These are phyloP conservation scores for Hycleus cichorii DNA, from an alignment of 1,140 invertebrate genomes.

Conservation along the genomic window DNA sequence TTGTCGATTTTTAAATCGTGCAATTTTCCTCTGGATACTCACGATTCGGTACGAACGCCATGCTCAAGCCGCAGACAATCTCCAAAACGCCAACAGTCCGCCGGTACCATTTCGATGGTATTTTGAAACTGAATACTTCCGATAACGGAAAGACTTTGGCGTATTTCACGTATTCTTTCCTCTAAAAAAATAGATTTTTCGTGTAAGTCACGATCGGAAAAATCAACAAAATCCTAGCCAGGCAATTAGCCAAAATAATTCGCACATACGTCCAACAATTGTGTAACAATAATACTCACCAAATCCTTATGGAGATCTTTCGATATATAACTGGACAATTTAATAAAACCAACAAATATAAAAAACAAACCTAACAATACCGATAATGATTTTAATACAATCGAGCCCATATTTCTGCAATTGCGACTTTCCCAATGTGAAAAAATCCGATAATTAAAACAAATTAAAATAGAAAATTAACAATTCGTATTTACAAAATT, in stretches of 20 bases:
- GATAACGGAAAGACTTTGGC: slow-evolving; percentile 92
- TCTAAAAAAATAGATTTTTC: slow-evolving; percentile 53
- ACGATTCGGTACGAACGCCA: slow-evolving; percentile 85
- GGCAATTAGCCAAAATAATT: slow-evolving; percentile 48
- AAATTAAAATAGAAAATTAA: not conserved
- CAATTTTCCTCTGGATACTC: slow-evolving; percentile 39
- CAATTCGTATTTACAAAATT: not conserved
- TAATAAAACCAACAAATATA: slow-evolving; percentile 88
- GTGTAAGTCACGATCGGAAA: slow-evolving; percentile 24
- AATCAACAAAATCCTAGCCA: slow-evolving; percentile 33
- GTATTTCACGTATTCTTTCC: slow-evolving; percentile 94
- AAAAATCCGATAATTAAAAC: no score
- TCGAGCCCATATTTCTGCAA: slow-evolving; percentile 51
- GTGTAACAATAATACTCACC: slow-evolving; percentile 55
- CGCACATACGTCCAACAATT: slow-evolving; percentile 23
- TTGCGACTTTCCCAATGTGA: no score
- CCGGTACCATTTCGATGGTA: slow-evolving; percentile 89
- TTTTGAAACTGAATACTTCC: slow-evolving; percentile 72
- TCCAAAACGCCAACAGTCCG: slow-evolving; percentile 80
- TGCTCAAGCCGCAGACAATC: slow-evolving; percentile 79
- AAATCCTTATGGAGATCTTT: slow-evolving; percentile 95
- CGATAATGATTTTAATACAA: slow-evolving; percentile 84
- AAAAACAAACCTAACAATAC: slow-evolving; percentile 91
- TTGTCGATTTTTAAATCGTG: not conserved
- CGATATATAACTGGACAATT: slow-evolving; percentile 83